These are phyloP conservation scores for Grammomys surdaster DNA, from an alignment of 2,113 vertebrate species.

Conservation along the genomic window DNA sequence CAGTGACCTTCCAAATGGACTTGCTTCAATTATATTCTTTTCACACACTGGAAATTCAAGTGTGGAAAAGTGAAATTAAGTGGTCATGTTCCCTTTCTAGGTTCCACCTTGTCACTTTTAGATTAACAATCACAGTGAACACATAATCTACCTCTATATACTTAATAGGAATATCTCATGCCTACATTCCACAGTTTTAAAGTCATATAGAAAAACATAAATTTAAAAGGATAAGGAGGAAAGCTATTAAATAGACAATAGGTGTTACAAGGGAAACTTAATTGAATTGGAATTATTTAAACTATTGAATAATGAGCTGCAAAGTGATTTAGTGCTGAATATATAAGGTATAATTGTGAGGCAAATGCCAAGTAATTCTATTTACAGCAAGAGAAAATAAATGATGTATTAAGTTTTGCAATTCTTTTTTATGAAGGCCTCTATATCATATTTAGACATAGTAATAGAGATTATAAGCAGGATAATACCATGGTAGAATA, in stretches of 20 bases:
- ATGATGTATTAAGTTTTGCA: slow-evolving; percentile 4
- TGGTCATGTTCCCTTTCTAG: neutral
- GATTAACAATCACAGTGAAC: slow-evolving; percentile 25
- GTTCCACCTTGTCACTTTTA: neutral
- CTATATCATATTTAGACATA: neutral
- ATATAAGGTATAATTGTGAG: slow-evolving; percentile 4
- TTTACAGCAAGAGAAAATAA: slow-evolving; percentile 17
- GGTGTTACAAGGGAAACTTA: slow-evolving; percentile 13
- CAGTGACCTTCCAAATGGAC: slow-evolving; percentile 9
- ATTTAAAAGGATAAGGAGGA: slow-evolving; percentile 25
- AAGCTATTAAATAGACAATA: slow-evolving; percentile 66
- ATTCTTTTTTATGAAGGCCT: neutral
- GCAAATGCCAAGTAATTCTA: slow-evolving; percentile 29
- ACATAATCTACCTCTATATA: neutral
- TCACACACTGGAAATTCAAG: slow-evolving; percentile 16
- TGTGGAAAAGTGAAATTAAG: slow-evolving; percentile 23
- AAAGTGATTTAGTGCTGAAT: slow-evolving; percentile 48
- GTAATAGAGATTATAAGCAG: slow-evolving; percentile 15
- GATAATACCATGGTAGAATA: neutral
- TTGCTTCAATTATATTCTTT: neutral
- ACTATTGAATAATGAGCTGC: slow-evolving; percentile 11
- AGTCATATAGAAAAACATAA: slow-evolving; percentile 57
- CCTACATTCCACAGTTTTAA: slow-evolving; percentile 11
- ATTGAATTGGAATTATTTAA: slow-evolving; percentile 67
- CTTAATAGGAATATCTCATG: neutral